Evolutionary conservation across 2,888 invertebrate species (phyloP), one percentile per base, ranked within the genome.

Genomic region (Callimorpha dominula): DNA sequence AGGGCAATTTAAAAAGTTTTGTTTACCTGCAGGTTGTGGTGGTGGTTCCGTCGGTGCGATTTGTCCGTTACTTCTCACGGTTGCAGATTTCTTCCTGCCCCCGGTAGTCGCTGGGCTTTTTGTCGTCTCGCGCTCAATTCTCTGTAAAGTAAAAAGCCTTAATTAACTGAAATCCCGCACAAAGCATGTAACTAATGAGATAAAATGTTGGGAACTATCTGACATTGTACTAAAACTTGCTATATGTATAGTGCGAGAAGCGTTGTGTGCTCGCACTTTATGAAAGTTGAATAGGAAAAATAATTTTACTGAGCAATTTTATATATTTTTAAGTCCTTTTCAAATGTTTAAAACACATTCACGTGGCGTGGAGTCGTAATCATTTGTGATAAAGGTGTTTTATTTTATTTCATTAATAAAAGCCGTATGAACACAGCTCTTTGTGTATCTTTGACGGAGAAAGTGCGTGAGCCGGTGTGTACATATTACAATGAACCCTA

Each of bases 61-160:
- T 86, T 93, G 95, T 5, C 95, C 95, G 95, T 95, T 95, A 87
- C 89, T 93, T 79, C 90, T 91, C 80, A 94, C 90, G 42, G 90
- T 88, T 78, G 91, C 87, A 62, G 91, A 85, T 76, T 95, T 94
- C 87, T 95, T 95, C 85, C 94, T 93, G 72, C 93, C 92, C 42
- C 93, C 94, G 60, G 94, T 92, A 71, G 92, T 93, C 42, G 95
- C 95, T 81, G 95, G 95, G 86, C 94, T 94, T 87, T 94, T 95
- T 75, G 92, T 92, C 65, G 85, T 92, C 85, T 95, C 95, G 66
- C 95, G 92, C 78, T 95, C 95, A 70, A 94, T 88, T 86, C 95
- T 93, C 95, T 95, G 88, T 15, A 93, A 93, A 84, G 87, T 90
- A 71, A 78, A 71, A 42, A 68, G 31, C 31, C 7, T 60, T 14